Evolutionary conservation across 2,888 invertebrate genomes (phyloP).

Genomic region (Phortica okadai): DNA sequence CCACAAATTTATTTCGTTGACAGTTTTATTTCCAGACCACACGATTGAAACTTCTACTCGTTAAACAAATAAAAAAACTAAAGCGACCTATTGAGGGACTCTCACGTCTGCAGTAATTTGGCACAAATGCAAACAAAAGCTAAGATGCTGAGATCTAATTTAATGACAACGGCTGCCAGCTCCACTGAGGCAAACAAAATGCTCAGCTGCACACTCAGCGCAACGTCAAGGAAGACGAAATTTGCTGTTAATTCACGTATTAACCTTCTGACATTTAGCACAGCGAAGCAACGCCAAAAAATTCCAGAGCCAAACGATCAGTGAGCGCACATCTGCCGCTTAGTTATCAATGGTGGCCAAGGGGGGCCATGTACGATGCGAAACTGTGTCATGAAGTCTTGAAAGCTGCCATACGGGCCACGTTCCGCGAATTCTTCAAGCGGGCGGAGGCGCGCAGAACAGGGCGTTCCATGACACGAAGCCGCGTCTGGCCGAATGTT

Average conservation of each 20-base stretch:
- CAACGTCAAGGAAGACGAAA: conserved; percentile 55
- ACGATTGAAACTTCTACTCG: too few relatives aligned
- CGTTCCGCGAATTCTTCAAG: conserved; percentile 35
- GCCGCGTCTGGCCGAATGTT: conserved; percentile 29
- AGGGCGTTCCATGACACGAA: conserved; percentile 31
- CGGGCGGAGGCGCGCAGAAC: conserved; percentile 26
- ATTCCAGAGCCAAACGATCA: conserved; percentile 30
- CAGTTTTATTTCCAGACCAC: too few relatives aligned
- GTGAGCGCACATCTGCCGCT: not conserved
- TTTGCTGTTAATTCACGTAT: conserved; percentile 73
- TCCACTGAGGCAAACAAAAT: conserved; percentile 2
- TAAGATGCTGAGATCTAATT: conserved; percentile 25
- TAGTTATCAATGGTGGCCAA: not conserved
- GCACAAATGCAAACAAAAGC: conserved; percentile 27
- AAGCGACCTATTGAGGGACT: not conserved
- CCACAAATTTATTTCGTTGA: too few relatives aligned
- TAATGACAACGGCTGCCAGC: conserved; percentile 18
- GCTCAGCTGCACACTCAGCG: conserved; percentile 60
- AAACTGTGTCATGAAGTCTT: conserved; percentile 7
- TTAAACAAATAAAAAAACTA: too few relatives aligned
- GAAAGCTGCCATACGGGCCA: conserved; percentile 3
- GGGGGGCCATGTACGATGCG: conserved; percentile 54
- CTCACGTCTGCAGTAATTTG: conserved; percentile 23
- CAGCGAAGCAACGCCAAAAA: conserved; percentile 46
- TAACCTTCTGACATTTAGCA: conserved; percentile 74